Conservation (phyloP, 2,113 vertebrate species). For the Todiramphus chloris region DNA sequence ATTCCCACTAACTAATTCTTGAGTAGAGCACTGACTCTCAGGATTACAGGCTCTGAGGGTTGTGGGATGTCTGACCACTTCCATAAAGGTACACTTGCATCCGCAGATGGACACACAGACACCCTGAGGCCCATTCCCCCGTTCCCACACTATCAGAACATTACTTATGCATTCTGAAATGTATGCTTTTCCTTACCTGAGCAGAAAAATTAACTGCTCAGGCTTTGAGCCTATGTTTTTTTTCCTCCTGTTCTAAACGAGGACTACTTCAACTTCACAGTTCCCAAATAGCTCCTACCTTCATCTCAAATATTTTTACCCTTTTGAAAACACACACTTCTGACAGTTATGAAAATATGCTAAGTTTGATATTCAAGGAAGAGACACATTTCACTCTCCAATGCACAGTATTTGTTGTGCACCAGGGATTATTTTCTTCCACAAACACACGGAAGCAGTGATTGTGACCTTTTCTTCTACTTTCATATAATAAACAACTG, state of each 20-base stretch:
- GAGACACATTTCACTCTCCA: not conserved
- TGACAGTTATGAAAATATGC: not conserved
- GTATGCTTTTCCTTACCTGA: not conserved
- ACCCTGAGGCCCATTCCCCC: not conserved
- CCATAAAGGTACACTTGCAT: not conserved
- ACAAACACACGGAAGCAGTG: not conserved
- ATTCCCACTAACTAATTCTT: not conserved
- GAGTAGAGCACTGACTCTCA: not conserved
- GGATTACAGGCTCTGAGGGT: not conserved
- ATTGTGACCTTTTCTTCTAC: not conserved
- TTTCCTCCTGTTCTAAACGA: not conserved
- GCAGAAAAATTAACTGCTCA: not conserved
- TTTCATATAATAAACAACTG: not conserved
- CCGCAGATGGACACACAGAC: not conserved
- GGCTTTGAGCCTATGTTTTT: not conserved
- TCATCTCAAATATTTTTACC: not conserved
- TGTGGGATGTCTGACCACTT: not conserved
- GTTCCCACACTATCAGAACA: not conserved
- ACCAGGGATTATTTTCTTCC: not conserved
- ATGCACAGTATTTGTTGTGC: not conserved
- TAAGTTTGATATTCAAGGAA: not conserved
- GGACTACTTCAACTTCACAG: not conserved
- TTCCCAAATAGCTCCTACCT: not conserved
- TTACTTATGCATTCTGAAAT: accelerated
- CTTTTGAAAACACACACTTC: not conserved